Evolutionary conservation across 53 echinoderm and acorn worm species (phyloP), one percentile per base, ranked within the genome.

Genomic region (Echinarachnius parma): DNA sequence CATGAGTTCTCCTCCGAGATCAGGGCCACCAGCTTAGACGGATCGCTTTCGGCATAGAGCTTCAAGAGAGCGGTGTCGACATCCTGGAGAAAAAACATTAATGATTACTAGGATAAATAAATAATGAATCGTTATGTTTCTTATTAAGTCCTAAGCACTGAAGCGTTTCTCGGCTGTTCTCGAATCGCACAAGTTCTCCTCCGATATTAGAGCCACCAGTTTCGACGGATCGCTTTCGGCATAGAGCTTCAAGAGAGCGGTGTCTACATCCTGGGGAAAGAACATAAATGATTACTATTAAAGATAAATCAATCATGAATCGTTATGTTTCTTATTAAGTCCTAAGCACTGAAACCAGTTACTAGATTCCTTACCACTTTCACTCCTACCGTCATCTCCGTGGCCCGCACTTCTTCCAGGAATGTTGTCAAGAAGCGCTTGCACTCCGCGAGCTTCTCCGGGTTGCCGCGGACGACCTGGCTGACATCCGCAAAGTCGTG

Each of bases 211-310:
- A 9, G 78, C 60, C 5, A 54, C 74, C 21, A 96, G 68, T 34
- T 85, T 58, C 58, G 76, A 50, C 0, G 91, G 86, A 36, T 80
- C 28, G 5, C 77, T 61, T 57, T 84, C 85, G 5, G 96, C 82
- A 49, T 96, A 96, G 36, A 96, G 75, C 74, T 88, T 96, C 77
- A 96, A 48, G 10, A 96, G 75, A 1, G 85, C 88, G 2, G 96
- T 96, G 78, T 96, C 95, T 5, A 96, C 75, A 34, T 96, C 96
- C 96, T 96, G n/a, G n/a, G n/a, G n/a, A n/a, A n/a, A n/a, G n/a
- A n/a, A n/a, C n/a, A n/a, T n/a, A n/a, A n/a, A n/a, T n/a, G n/a
- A n/a, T n/a, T n/a, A n/a, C n/a, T n/a, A n/a, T n/a, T n/a, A n/a
- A n/a, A n/a, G n/a, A n/a, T n/a, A n/a, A n/a, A n/a, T n/a, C n/a